Conservation (phyloP, 2,888 invertebrate species). For the Ectemnius lituratus region DNA sequence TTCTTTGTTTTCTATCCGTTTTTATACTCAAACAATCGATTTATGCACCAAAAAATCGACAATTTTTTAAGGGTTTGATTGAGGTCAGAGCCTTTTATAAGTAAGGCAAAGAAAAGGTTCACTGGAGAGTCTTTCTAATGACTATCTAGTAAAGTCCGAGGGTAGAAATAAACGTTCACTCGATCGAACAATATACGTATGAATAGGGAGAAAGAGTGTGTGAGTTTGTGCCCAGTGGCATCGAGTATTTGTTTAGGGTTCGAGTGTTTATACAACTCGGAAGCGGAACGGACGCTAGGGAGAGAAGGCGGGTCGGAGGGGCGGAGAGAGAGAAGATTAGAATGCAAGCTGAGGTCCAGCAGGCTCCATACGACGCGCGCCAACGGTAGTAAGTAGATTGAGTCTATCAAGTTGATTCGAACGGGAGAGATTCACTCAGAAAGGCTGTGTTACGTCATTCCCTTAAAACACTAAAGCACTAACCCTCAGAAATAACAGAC, state of each 20-base stretch:
- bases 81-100: neutral
- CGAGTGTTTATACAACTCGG: slow-evolving; percentile 55
- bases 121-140: neutral
- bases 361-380: slow-evolving; percentile 16
- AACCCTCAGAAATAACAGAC: slow-evolving; percentile 25
- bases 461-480: slow-evolving; percentile 26
- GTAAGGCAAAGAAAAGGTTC: neutral
- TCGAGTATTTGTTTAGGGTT: slow-evolving; percentile 64
- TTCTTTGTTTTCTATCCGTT: no score
- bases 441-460: slow-evolving; percentile 28
- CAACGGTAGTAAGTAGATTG: slow-evolving; percentile 61
- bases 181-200: slow-evolving; percentile 44
- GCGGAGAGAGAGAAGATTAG: slow-evolving; percentile 42
- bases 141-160: slow-evolving; percentile 4
- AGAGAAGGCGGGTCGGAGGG: slow-evolving; percentile 15
- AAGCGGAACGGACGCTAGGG: slow-evolving; percentile 44
- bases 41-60: no score
- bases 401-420: slow-evolving; percentile 40
- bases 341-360: slow-evolving; percentile 29
- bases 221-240: slow-evolving; percentile 39
- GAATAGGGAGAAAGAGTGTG: neutral
- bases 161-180: slow-evolving; percentile 55
- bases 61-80: no score
- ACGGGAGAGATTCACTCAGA: slow-evolving; percentile 15
- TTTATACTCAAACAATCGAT: no score